phyloP scores from a whole-genome alignment of 2,888 invertebrate species.

The Orchestes rusci region DNA sequence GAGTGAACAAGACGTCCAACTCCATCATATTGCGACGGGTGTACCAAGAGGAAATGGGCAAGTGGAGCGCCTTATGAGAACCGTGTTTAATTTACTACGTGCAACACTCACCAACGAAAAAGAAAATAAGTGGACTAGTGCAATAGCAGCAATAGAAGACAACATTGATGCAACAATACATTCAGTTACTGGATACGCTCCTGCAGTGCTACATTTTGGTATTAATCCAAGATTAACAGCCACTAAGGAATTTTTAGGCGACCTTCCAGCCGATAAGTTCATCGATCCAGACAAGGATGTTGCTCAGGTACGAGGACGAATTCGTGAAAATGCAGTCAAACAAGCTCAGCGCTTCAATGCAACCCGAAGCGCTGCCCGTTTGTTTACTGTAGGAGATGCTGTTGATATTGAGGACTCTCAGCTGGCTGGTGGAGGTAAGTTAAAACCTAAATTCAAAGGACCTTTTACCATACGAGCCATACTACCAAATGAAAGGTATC shows the following conservation, averaged over 20 bases:
- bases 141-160: constrained; percentile 14
- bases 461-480: not conserved
- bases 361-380: too few relatives aligned
- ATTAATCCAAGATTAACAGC: too few relatives aligned
- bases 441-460: not conserved
- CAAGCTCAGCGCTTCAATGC: too few relatives aligned
- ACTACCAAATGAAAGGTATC: not conserved
- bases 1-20: constrained; percentile 11
- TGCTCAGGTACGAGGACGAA: too few relatives aligned
- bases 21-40: constrained; percentile 23
- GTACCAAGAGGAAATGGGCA: constrained; percentile 17
- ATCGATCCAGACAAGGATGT: too few relatives aligned
- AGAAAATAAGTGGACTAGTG: constrained; percentile 11
- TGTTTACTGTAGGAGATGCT: not conserved
- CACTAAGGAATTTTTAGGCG: too few relatives aligned
- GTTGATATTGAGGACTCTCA: not conserved
- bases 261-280: too few relatives aligned
- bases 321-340: too few relatives aligned
- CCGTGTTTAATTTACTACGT: constrained; percentile 19
- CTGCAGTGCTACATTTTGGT: constrained; percentile 20
- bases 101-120: constrained; percentile 14
- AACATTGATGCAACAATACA: constrained; percentile 21
- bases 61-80: constrained; percentile 22
- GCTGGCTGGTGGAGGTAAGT: not conserved
- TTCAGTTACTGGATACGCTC: constrained; percentile 15